These are phyloP conservation scores for Hylyphantes graminicola DNA, from an alignment of 1,140 invertebrate species.

Conservation along the genomic window DNA sequence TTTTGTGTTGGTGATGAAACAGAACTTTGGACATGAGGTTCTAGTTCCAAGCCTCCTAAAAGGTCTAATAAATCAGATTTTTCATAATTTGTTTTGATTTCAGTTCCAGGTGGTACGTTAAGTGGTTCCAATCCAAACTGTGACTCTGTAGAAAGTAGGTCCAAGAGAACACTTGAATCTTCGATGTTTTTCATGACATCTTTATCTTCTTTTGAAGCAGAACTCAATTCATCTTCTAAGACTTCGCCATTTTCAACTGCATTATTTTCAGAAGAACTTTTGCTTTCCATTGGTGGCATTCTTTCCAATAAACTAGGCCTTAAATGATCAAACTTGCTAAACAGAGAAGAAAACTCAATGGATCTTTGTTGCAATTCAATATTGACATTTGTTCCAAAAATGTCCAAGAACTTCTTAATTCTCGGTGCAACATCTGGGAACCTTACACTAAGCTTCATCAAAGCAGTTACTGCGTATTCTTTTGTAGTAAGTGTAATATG, in stretches of 20 bases:
- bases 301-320: constrained; percentile 82
- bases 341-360: constrained; percentile 93
- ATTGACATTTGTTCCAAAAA: constrained; percentile 91
- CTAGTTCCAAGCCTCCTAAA: not conserved
- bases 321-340: constrained; percentile 83
- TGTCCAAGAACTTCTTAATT: constrained; percentile 89
- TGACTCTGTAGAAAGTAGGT: not conserved
- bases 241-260: not conserved
- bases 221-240: not conserved
- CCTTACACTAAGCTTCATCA: constrained; percentile 93
- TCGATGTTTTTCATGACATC: not conserved
- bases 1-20: not conserved
- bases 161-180: too few relatives aligned
- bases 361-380: constrained; percentile 97
- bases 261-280: constrained; percentile 60
- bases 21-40: not conserved
- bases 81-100: not conserved
- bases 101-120: not conserved
- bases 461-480: constrained; percentile 91
- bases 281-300: constrained; percentile 91
- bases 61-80: not conserved
- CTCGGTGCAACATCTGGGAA: constrained; percentile 70
- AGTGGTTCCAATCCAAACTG: not conserved
- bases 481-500: constrained; percentile 91
- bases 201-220: not conserved